Base-by-base conservation (phyloP, 2,797 vertebrate species). In the Alosa sapidissima region DNA sequence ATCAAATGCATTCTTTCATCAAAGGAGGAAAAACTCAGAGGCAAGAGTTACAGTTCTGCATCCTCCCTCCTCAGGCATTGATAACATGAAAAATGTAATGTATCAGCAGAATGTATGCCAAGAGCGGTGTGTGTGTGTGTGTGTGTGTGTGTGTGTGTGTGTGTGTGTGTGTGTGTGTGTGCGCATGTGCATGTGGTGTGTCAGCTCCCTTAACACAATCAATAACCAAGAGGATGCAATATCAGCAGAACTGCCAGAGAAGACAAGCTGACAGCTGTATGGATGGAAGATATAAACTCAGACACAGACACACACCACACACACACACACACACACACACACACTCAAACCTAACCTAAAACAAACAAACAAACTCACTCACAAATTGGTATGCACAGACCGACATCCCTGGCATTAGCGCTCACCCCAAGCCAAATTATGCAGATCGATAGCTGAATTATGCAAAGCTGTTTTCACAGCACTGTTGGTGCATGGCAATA, bases 401-500 rank as follows among this genome's bases (percentile, higher is more conserved):
- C 72, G 36, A 47, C 41, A 47, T 78, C 72, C 4, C 45, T 83
- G 58, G 19, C 52, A 52, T 78, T 47, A 78, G 72, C 8, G 7
- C 41, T 45, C 36, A 78, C 41, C 72, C 16, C 41, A 16, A 19
- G 72, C 36, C 72, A 47, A 19, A 45, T 78, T 78, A 78, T 78
- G 72, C 72, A 78, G 41, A 78, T 78, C 72, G 72, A 78, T 78
- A 78, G 72, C 16, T 5, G 14, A 78, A 47, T 78, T 78, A 78
- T 78, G 72, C 72, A 78, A 19, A 78, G 16, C 24, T 45, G 28
- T 54, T 41, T 58, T 45, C 33, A 1, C 33, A 2, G 16, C 16
- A n/a, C 51, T 16, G 81, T 54, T 72, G 51, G 81, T 55, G 54
- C 24, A 82, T 55, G 51, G 48, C 51, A 82, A 36, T 47, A 33